Evolutionary conservation across 2,113 vertebrate species (phyloP), one percentile per base, ranked within the genome.

Genomic region (Sebastes fasciatus): DNA sequence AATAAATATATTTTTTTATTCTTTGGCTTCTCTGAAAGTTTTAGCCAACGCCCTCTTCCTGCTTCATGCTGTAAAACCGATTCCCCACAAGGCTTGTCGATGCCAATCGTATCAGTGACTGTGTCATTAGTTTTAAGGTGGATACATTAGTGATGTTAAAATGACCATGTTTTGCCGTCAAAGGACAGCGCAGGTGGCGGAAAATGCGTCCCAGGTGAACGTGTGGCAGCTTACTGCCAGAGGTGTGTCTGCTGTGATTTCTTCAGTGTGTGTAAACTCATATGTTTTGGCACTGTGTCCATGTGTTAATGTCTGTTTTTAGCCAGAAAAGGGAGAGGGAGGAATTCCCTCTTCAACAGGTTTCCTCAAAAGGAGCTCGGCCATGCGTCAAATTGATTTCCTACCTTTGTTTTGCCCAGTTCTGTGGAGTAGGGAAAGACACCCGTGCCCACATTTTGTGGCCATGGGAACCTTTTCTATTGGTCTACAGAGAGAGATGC

Each of bases 281-380:
- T n/a, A 21, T 78, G 66, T 49, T 73, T 83, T 81, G 77, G 63
- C 49, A 48, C n/a, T 6, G 26, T 2, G 58, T 67, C 71, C 76
- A 62, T 80, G 82, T 87, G 84, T 80, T 83, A 72, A 77, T 81
- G 73, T 42, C 21, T 51, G 85, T 76, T 80, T 70, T 46, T 26
- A 72, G 83, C 68, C 49, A 89, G 73, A 84, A 86, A 77, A 21
- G 13, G 54, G 40, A 69, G 57, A 42, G 60, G 79, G 89, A 94
- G 92, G 91, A 93, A 93, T 93, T 93, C 89, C 92, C 92, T 86
- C 79, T 66, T 91, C 92, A 91, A 88, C 92, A 80, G 80, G 86
- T 88, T 93, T 93, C 92, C 90, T 92, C 83, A 60, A 16, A 88
- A 89, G 86, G 74, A 83, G 74, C 77, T 78, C 57, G 2, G 13